Evolutionary conservation across 2,113 vertebrate genomes (phyloP).

Genomic region (Hemibates koningsi): DNA sequence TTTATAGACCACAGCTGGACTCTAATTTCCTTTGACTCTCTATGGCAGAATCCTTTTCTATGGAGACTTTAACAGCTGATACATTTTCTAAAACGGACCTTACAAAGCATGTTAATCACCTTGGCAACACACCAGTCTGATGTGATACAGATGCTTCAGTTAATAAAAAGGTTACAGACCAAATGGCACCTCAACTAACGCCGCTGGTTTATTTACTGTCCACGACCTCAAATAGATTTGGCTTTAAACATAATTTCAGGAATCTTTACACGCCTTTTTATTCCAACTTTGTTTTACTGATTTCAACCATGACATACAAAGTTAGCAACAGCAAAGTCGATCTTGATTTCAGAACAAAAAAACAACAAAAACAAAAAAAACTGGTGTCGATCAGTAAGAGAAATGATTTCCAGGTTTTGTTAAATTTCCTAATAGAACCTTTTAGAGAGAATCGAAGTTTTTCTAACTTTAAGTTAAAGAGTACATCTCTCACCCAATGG

Average conservation of each 20-base stretch:
- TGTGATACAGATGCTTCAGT: background rate
- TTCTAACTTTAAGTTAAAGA: background rate
- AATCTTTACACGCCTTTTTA: background rate
- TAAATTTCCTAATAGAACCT: background rate
- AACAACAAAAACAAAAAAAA: background rate
- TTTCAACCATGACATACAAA: background rate
- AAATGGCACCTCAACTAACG: background rate
- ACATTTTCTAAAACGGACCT: background rate
- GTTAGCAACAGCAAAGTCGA: background rate
- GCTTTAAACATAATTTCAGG: background rate
- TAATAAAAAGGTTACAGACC: background rate
- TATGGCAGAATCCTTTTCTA: background rate
- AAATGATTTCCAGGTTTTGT: background rate
- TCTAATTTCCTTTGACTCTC: background rate
- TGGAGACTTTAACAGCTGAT: background rate
- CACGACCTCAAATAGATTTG: background rate
- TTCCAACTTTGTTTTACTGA: background rate
- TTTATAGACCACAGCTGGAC: background rate
- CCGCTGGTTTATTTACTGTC: background rate
- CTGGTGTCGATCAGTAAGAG: background rate
- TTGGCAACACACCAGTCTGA: background rate
- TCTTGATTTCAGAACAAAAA: background rate
- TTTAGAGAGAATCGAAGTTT: accelerated
- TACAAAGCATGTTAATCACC: background rate
- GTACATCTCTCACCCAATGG: accelerated